Evolutionary conservation across 2,888 invertebrate genomes (phyloP).

Genomic region (Epsilonema sp.): DNA sequence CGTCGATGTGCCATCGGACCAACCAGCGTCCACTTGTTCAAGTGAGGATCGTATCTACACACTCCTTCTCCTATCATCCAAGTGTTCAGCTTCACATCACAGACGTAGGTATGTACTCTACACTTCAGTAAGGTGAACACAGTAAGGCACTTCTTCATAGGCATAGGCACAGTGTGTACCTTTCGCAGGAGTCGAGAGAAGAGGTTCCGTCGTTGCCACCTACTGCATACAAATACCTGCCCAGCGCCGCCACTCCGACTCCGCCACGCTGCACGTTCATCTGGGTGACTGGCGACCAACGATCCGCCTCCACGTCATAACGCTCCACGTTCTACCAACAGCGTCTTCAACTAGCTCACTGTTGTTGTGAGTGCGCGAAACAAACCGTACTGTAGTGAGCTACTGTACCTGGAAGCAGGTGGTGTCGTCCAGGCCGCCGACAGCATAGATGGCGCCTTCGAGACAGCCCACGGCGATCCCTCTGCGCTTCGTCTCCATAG

Average conservation of each 20-base stretch:
- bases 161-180: conserved; percentile 2
- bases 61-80: no score
- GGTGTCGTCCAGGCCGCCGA: conserved; percentile 37
- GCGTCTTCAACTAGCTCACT: no score
- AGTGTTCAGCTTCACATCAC: no score
- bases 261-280: conserved; percentile 36
- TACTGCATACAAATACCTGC: conserved; percentile 32
- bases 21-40: conserved; percentile 33
- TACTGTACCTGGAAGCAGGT: conserved; percentile 33
- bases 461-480: conserved; percentile 37
- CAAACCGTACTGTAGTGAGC: no score
- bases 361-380: no score
- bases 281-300: conserved; percentile 33
- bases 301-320: conserved; percentile 33
- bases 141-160: no score
- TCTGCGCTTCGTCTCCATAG: conserved; percentile 32
- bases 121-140: no score
- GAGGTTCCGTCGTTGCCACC: conserved; percentile 37
- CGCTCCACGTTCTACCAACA: neutral
- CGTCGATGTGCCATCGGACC: conserved; percentile 32
- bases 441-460: conserved; percentile 35
- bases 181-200: conserved; percentile 35
- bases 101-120: no score
- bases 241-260: conserved; percentile 34
- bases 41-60: conserved; percentile 32